Evolutionary conservation across 2,113 vertebrate genomes (phyloP), one percentile per base, ranked within the genome.

Genomic region (Rafetus swinhoei): DNA sequence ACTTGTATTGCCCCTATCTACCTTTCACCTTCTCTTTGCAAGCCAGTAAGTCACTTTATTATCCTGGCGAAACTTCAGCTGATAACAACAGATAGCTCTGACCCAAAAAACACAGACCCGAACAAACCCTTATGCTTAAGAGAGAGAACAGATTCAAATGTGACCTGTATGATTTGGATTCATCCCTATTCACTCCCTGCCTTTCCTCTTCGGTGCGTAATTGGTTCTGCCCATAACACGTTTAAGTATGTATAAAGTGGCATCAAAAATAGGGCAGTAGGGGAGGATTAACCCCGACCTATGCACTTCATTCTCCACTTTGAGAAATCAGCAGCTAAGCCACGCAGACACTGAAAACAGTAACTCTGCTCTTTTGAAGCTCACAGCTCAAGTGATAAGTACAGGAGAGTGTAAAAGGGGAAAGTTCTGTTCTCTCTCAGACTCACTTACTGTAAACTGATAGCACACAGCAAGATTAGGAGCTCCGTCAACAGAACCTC

Each of bases 401-500:
- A 7, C 19, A 9, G 81, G 3, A 32, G 54, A 3, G 25, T 0
- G 0, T 3, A 35, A 0, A 24, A 60, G 3, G 27, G n/a, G 55
- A 60, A 52, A 62, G 80, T 81, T 59, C 88, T 57, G 93, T 80
- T 94, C 35, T 60, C 2, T 72, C n/a, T 88, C 91, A 7, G 6
- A 18, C 53, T 59, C 0, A 0, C 77, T 90, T 25, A 57, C 0
- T 56, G 89, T 93, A 94, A 95, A 0, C 3, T 82, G 95, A 93
- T 65, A 52, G 18, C n/a, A 19, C 81, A 87, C 86, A 82, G 83
- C 82, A 54, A 85, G 93, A 91, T 89, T 84, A 93, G 4, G 32
- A 80, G 79, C 93, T 88, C 96, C 85, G 65, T 86, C 94, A 84
- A 62, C 91, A 84, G 84, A 74, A 86, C 82, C 93, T 89, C 74